These are phyloP conservation scores for Formica selysi DNA, from an alignment of 1,140 invertebrate species.

Conservation along the genomic window DNA sequence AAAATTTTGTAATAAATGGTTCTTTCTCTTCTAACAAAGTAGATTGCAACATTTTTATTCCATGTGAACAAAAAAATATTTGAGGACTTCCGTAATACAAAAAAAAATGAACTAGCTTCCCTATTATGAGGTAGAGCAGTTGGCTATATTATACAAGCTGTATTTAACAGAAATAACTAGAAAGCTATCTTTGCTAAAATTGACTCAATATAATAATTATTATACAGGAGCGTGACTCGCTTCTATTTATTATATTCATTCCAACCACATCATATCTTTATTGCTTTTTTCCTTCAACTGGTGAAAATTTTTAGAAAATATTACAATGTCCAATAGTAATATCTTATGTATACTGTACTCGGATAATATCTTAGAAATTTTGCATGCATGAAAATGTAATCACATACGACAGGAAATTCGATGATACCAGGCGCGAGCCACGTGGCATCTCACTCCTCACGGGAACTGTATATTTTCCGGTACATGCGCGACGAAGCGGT, in stretches of 20 bases:
- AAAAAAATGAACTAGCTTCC: not conserved
- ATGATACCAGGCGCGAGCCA: slow-evolving; percentile 3
- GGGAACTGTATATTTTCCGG: slow-evolving; percentile 54
- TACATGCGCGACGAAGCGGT: slow-evolving; percentile 5
- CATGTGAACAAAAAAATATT: not conserved
- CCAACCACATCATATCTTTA: not conserved
- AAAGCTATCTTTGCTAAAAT: not conserved
- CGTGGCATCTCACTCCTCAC: slow-evolving; percentile 11
- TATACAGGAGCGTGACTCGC: not conserved
- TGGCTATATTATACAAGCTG: not conserved
- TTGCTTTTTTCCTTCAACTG: not conserved
- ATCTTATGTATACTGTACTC: not conserved
- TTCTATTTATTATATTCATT: not conserved
- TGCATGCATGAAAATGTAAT: not conserved
- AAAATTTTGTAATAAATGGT: not conserved
- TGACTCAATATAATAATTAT: not conserved
- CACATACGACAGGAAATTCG: slow-evolving; percentile 19
- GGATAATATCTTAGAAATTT: slow-evolving; percentile 31
- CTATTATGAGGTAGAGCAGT: not conserved
- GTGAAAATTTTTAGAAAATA: not conserved
- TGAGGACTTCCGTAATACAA: not conserved
- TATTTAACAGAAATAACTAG: not conserved
- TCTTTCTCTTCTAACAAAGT: not conserved
- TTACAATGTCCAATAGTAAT: not conserved
- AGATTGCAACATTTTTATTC: not conserved